Evolutionary conservation across 1,140 invertebrate genomes (phyloP), one percentile per base, ranked within the genome.

Genomic region (Subanguina moxae): DNA sequence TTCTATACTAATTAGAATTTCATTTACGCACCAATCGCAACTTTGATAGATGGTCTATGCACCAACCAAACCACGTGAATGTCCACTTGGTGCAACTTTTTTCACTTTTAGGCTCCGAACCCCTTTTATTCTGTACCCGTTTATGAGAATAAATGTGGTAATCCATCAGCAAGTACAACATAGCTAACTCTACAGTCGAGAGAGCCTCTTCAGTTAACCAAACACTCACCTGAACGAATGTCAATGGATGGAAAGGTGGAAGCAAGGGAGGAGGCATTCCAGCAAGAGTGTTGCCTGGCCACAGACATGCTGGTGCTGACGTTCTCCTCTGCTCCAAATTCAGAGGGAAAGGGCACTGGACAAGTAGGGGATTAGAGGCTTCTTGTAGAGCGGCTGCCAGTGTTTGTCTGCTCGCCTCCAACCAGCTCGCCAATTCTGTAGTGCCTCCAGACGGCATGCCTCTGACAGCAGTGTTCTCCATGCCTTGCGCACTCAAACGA

Each of bases 221-320:
- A 38, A 32, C 17, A 45, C 42, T n/a, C 58, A 61, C 28, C 28
- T 61, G 27, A 32, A 32, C n/a, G 19, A 45, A 5, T 38, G 27
- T 61, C n/a, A 30, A 28, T 61, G 27, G 21, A 57, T 25, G 52
- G 11, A 30, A 23, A 57, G 28, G 3, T 19, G 58, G 58, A 21
- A 21, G n/a, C n/a, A n/a, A n/a, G n/a, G n/a, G n/a, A 32, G 58
- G 28, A 61, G n/a, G n/a, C n/a, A 19, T 3, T 7, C 19, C 28
- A 45, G n/a, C 1, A 19, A 61, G n/a, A 61, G 3, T 38, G 17
- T 19, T 19, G 27, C 28, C 58, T 30, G 58, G n/a, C 58, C 58
- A 61, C n/a, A 61, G n/a, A 61, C 58, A 61, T 38, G 58, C 58
- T 28, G 58, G 58, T 19, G 27, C 58, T 7, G 58, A 61, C 46